Percentiles rank a stretch among this genome's conserved stretches.
Evolutionary conservation across 2,113 vertebrate species (phyloP).

Genomic region (Neomonachus schauinslandi): DNA sequence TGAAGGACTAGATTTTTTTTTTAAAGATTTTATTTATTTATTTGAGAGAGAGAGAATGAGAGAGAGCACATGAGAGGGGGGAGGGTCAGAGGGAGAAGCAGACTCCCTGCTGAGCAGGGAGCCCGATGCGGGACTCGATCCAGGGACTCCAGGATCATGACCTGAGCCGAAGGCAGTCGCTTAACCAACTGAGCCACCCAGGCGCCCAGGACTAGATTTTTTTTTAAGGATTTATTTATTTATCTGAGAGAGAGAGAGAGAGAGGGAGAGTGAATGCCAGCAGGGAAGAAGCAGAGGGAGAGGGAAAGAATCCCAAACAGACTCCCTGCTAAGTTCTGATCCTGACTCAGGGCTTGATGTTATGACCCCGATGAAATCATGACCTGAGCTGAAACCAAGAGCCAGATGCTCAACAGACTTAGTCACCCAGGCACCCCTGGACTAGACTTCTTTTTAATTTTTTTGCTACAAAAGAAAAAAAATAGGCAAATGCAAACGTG

Average conservation of each 20-base stretch:
- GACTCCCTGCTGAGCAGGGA: too few relatives aligned
- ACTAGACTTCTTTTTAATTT: background rate
- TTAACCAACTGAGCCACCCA: too few relatives aligned
- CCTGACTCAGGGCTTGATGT: background rate
- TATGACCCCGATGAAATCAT: background rate
- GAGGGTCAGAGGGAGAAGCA: too few relatives aligned
- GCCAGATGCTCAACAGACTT: background rate
- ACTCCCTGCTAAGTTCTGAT: background rate
- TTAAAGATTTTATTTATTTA: background rate
- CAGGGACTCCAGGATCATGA: too few relatives aligned
- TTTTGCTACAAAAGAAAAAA: conserved; percentile 72
- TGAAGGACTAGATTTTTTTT: conserved; percentile 59
- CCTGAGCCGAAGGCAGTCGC: too few relatives aligned
- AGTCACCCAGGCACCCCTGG: background rate
- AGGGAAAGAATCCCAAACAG: background rate
- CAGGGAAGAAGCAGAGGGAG: background rate
- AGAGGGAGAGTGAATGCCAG: background rate
- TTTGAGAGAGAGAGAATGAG: background rate
- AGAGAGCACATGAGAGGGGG: background rate
- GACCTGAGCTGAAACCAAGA: background rate
- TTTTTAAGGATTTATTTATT: conserved; percentile 49
- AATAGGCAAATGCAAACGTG: background rate
- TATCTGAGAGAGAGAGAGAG: background rate
- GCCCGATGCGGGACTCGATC: too few relatives aligned
- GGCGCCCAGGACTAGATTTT: background rate